Conservation (phyloP, 2,888 invertebrate genomes). For the Liodrosophila aerea region DNA sequence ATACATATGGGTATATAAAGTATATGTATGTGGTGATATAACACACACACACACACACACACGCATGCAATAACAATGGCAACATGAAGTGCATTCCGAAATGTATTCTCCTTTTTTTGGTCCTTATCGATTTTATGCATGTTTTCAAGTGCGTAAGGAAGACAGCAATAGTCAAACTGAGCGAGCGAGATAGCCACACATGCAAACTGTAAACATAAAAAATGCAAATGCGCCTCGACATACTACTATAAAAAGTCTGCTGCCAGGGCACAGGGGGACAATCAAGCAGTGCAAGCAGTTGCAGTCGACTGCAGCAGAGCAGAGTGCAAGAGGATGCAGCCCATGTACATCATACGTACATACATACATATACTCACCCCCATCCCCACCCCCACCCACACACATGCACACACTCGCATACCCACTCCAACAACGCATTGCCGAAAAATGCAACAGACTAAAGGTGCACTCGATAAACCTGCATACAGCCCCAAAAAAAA, state of each 20-base stretch:
- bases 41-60: slow-evolving; percentile 23
- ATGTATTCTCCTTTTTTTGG: slow-evolving; percentile 35
- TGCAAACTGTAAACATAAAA: slow-evolving; percentile 64
- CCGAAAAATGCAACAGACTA: slow-evolving; percentile 49
- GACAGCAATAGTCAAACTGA: slow-evolving; percentile 15
- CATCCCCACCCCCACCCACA: too few species aligned
- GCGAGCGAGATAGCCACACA: slow-evolving; percentile 15
- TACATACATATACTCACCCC: too few species aligned
- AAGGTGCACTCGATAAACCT: slow-evolving; percentile 33
- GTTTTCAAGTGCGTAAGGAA: slow-evolving; percentile 9
- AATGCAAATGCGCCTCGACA: slow-evolving; percentile 63
- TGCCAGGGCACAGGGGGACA: slow-evolving; percentile 25
- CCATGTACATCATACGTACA: not conserved
- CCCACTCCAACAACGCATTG: slow-evolving; percentile 4
- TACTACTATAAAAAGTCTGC: slow-evolving; percentile 15
- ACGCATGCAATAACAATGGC: slow-evolving; percentile 56
- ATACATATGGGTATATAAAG: slow-evolving; percentile 8
- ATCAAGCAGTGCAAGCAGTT: slow-evolving; percentile 19
- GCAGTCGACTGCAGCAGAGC: not conserved
- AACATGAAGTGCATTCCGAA: slow-evolving; percentile 61
- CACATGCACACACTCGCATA: too few species aligned
- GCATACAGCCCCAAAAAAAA: slow-evolving; percentile 25
- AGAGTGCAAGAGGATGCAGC: not conserved
- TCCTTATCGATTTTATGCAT: slow-evolving; percentile 58
- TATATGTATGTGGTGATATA: slow-evolving; percentile 15